Evolutionary conservation across 2,888 invertebrate genomes (phyloP), one percentile per base, ranked within the genome.

Genomic region (Herminia tarsipennalis): DNA sequence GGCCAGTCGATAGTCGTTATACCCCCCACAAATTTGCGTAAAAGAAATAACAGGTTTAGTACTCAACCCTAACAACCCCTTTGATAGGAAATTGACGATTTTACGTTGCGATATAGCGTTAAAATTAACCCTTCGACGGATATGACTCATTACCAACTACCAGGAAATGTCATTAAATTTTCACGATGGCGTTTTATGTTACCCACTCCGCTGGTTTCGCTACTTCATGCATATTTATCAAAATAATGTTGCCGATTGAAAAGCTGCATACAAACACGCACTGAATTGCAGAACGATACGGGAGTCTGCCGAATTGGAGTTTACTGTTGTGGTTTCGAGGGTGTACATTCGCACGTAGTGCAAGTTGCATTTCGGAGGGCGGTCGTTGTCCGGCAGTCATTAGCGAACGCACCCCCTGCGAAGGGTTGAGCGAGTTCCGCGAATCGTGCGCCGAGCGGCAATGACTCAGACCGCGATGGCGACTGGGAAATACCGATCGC

Each of bases 181-280:
- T 88, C 90, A 91, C 88, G 83, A 87, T 86, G 82, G 84, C 83
- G 87, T 88, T 88, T 88, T 82, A 83, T 82, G 85, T 86, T 85
- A 85, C 83, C 82, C 81, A 75, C 78, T 80, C 78, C 74, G 78
- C 76, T 79, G 79, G 86, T 85, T 88, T 86, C 78, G 83, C 83
- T 74, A 78, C 80, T 88, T 88, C 88, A 90, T 91, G 85, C 89
- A 91, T 91, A 91, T 91, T 90, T 89, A 90, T 90, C 88, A 88
- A 88, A 90, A 90, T 88, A 89, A 88, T 88, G 86, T 82, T 78
- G 83, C 80, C 88, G 89, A 90, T 90, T 90, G 89, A 88, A 89
- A 89, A 86, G 86, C 83, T 89, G 88, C 88, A 89, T 88, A 88
- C 82, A 87, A 86, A 88, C 90, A 88, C 87, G 87, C 87, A 88